Percentiles rank a stretch among this genome's conserved stretches.
These are phyloP conservation scores for Oedothorax gibbosus DNA, from an alignment of 1,140 invertebrate genomes.

Conservation along the genomic window DNA sequence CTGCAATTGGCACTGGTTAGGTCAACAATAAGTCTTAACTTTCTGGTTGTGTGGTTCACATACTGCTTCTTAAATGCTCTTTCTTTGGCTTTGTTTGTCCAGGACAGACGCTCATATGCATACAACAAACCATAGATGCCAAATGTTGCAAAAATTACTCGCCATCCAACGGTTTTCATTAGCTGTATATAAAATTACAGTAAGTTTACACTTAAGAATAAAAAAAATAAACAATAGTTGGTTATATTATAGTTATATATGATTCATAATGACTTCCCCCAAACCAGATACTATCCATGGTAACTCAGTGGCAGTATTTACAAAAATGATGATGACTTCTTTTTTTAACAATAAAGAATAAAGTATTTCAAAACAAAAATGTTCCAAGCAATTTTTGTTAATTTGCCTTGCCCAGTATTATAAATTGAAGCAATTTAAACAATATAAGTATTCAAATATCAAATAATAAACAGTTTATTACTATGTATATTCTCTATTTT, in stretches of 20 bases:
- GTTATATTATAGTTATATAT: too few species aligned
- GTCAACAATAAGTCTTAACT: conserved; percentile 96
- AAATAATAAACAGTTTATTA: too few species aligned
- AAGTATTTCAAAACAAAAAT: too few species aligned
- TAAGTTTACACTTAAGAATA: not conserved
- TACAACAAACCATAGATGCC: conserved; percentile 92
- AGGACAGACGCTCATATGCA: conserved; percentile 94
- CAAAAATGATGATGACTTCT: not conserved
- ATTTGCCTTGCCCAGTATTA: too few species aligned
- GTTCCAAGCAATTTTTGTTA: too few species aligned
- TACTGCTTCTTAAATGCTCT: conserved; percentile 96
- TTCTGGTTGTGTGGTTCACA: conserved; percentile 92
- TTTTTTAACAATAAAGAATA: not conserved
- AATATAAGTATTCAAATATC: too few species aligned
- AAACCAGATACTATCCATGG: not conserved
- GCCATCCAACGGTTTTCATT: conserved; percentile 98
- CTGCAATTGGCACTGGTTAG: conserved; percentile 98
- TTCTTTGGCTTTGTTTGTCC: conserved; percentile 98
- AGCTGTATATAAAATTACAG: conserved; percentile 73
- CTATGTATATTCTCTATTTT: too few species aligned
- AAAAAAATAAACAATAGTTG: too few species aligned
- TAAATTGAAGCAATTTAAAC: too few species aligned
- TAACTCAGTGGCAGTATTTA: not conserved
- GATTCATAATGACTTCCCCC: not conserved
- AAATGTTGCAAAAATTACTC: conserved; percentile 85